Percentiles rank a stretch among this genome's conserved stretches.
phyloP scores from a whole-genome alignment of 2,797 vertebrate genomes.

The Brotula barbata region DNA sequence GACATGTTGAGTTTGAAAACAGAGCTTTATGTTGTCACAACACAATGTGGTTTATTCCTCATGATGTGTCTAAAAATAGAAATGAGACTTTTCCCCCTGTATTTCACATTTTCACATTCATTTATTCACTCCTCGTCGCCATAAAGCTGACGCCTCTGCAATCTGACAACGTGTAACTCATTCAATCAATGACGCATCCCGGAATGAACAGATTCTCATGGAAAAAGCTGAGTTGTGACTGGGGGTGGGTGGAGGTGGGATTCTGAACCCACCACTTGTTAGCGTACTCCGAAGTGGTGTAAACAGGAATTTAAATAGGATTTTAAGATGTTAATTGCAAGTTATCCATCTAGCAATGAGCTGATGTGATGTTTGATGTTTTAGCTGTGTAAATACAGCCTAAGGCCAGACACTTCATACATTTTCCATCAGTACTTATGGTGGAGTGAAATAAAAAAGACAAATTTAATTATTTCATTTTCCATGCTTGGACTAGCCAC shows the following conservation, averaged over 20 bases:
- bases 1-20: too few species aligned
- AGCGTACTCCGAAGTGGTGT: conserved; percentile 46
- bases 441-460: conserved; percentile 46
- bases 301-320: conserved; percentile 56
- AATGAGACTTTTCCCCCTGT: too few species aligned
- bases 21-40: too few species aligned
- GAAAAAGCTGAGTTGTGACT: conserved; percentile 25
- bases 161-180: conserved; percentile 1
- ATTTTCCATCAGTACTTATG: conserved; percentile 48
- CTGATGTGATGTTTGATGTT: conserved; percentile 47
- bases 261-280: conserved; percentile 39
- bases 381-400: conserved; percentile 53
- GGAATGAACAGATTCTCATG: conserved; percentile 25
- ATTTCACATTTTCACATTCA: neutral
- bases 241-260: conserved; percentile 24
- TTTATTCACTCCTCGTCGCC: neutral
- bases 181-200: conserved; percentile 7
- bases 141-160: conserved; percentile 3
- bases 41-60: too few species aligned
- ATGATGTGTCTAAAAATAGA: too few species aligned
- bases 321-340: conserved; percentile 58
- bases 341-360: conserved; percentile 46
- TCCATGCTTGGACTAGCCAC: conserved; percentile 48
- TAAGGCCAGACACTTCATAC: conserved; percentile 45
- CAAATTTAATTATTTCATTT: conserved; percentile 54